Conservation (phyloP, 2,113 vertebrate genomes). For the Larimichthys crocea region DNA sequence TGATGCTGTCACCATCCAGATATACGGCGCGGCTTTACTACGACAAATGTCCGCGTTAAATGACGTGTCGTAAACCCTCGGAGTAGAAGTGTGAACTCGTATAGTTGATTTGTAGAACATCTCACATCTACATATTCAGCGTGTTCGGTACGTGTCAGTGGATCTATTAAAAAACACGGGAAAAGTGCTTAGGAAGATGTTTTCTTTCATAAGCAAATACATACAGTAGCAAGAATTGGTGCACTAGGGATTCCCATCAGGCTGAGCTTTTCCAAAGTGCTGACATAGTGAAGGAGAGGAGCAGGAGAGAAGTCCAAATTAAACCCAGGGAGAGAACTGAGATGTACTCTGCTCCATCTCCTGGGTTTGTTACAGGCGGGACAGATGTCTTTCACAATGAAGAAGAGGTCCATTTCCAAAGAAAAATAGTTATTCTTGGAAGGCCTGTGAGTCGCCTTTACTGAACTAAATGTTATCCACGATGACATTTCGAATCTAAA, state of each 20-base stretch:
- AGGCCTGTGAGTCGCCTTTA: neutral
- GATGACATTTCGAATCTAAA: neutral
- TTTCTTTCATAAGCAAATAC: conserved; percentile 2
- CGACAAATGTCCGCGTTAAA: neutral
- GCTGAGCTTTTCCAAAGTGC: conserved; percentile 36
- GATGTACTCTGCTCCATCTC: conserved; percentile 9
- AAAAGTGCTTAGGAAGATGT: conserved; percentile 17
- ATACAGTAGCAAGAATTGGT: neutral
- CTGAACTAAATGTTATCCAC: neutral
- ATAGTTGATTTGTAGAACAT: conserved; percentile 19
- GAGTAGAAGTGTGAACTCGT: neutral
- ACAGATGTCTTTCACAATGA: conserved; percentile 5
- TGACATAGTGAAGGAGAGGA: conserved; percentile 20
- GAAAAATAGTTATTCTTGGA: neutral
- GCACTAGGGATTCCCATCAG: neutral
- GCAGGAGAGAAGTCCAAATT: conserved; percentile 15
- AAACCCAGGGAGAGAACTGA: conserved; percentile 25
- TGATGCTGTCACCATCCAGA: conserved; percentile 31
- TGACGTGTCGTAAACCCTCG: conserved; percentile 11
- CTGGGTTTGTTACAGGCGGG: neutral
- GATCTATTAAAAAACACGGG: conserved; percentile 19
- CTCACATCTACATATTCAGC: conserved; percentile 15
- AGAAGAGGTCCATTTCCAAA: conserved; percentile 6
- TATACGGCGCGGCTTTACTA: conserved; percentile 8
- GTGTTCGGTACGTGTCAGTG: conserved; percentile 13